A percentile compares a stretch with the other conserved stretches of the same genome.
Conservation (phyloP, 2,888 invertebrate genomes). For the Hirtodrosophila cameraria region DNA sequence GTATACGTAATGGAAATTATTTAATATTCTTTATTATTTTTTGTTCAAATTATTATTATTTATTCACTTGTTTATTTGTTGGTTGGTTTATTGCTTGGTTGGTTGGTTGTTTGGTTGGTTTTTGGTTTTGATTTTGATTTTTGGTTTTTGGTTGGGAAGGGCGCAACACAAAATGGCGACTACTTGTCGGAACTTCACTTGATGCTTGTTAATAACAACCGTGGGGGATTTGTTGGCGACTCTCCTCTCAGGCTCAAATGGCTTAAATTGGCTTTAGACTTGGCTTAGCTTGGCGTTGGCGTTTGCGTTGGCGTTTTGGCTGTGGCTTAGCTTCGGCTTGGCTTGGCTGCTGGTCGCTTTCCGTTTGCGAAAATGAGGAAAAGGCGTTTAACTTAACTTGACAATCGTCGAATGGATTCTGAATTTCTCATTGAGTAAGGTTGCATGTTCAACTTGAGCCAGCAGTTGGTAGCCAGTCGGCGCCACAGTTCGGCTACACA, state of each 20-base stretch:
- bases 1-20: slow-evolving; percentile 48
- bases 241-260: slow-evolving; percentile 13
- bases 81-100: too few relatives aligned
- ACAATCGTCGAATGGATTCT: slow-evolving; percentile 82
- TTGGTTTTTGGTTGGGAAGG: slow-evolving; percentile 3
- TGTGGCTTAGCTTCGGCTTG: slow-evolving; percentile 32
- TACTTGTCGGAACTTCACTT: slow-evolving; percentile 36
- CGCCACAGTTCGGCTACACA: slow-evolving; percentile 39
- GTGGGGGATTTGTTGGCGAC: slow-evolving; percentile 7
- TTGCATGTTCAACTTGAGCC: slow-evolving; percentile 57
- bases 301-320: too few relatives aligned
- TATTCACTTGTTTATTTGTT: slow-evolving; percentile 4
- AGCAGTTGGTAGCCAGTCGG: slow-evolving; percentile 39
- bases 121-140: too few relatives aligned
- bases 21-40: slow-evolving; percentile 16
- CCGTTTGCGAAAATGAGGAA: slow-evolving; percentile 66
- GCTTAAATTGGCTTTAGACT: slow-evolving; percentile 13
- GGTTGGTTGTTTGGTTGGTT: too few relatives aligned
- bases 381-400: slow-evolving; percentile 79
- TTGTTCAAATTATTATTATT: slow-evolving; percentile 4
- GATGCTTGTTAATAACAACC: not conserved
- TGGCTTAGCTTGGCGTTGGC: slow-evolving; percentile 8
- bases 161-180: slow-evolving; percentile 62
- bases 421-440: slow-evolving; percentile 82
- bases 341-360: slow-evolving; percentile 44